Conservation (phyloP, 2,888 invertebrate genomes). For the Aquatica leii region DNA sequence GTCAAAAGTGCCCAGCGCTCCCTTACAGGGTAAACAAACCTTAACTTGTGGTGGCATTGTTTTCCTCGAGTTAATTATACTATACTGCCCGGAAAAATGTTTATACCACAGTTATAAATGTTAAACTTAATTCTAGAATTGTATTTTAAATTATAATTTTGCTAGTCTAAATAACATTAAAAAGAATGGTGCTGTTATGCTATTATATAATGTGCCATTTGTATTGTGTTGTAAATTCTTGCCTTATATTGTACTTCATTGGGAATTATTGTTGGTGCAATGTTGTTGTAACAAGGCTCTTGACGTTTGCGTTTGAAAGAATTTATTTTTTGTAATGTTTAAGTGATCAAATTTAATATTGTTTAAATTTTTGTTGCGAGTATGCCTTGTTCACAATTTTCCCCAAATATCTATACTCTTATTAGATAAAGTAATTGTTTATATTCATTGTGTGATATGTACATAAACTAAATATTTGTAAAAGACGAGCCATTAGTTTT, state of each 20-base stretch:
- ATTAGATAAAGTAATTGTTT: conserved; percentile 1
- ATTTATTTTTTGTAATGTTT: background rate
- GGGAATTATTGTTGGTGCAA: no score
- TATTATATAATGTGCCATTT: background rate
- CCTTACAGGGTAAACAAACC: no score
- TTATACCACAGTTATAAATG: no score
- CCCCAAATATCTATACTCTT: background rate
- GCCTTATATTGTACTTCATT: background rate
- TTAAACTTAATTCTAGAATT: no score
- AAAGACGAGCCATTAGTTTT: conserved; percentile 4
- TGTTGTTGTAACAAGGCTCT: background rate
- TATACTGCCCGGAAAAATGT: no score
- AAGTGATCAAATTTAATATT: background rate
- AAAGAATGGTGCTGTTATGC: no score
- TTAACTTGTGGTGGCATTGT: no score
- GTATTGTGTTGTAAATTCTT: background rate
- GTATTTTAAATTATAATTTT: no score
- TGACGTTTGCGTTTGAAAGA: background rate
- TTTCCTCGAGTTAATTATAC: no score
- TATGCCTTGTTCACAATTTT: background rate
- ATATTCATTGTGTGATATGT: conserved; percentile 12
- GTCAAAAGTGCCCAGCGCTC: no score
- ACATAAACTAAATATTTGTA: background rate
- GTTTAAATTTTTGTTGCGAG: background rate
- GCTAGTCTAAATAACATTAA: no score